Percentiles rank a stretch among this genome's conserved stretches.
Conservation (phyloP, 2,888 invertebrate genomes). For the Sisyra nigra region DNA sequence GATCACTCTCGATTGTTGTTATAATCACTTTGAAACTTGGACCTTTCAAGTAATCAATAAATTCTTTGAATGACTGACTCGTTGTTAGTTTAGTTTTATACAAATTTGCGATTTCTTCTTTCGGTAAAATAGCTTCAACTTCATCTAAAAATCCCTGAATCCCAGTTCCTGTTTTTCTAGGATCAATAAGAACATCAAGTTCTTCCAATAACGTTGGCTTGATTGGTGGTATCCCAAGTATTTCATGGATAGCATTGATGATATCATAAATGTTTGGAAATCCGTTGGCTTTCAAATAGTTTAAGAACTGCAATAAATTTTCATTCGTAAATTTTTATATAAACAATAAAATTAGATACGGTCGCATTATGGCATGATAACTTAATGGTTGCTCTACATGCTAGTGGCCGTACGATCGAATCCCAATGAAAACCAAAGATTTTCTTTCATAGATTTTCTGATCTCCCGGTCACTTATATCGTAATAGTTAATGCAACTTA, state of each 20-base stretch:
- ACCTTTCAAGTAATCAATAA: background rate
- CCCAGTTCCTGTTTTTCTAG: background rate
- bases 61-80: background rate
- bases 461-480: no score
- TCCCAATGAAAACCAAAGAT: no score
- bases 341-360: no score
- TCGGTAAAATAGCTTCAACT: background rate
- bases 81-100: background rate
- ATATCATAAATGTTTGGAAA: background rate
- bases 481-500: no score
- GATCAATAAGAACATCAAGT: background rate
- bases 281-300: background rate
- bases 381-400: no score
- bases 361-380: no score
- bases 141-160: background rate
- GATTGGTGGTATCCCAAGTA: background rate
- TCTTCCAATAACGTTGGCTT: background rate
- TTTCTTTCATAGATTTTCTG: no score
- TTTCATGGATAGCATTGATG: background rate
- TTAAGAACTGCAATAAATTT: no score
- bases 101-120: background rate
- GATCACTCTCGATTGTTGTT: background rate
- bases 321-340: no score
- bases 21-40: background rate
- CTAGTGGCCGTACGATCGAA: no score